phyloP scores from a whole-genome alignment of 2,888 invertebrate genomes.

The Coleophora flavipennella region DNA sequence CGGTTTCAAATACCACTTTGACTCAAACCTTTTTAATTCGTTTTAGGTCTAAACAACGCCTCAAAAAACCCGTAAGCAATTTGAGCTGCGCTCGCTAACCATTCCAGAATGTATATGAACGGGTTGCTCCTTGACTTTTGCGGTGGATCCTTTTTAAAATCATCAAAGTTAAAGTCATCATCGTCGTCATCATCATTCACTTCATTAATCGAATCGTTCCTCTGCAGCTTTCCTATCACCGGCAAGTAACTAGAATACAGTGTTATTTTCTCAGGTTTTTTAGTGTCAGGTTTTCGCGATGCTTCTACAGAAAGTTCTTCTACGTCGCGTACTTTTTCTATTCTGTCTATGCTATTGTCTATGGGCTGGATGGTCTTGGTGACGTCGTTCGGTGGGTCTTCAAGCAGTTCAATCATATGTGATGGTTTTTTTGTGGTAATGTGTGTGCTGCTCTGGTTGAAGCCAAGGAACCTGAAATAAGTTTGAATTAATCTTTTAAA shows the following conservation, averaged over 20 bases:
- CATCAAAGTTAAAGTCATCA: slow-evolving; percentile 30
- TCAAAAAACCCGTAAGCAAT: slow-evolving; percentile 44
- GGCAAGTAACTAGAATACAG: slow-evolving; percentile 45
- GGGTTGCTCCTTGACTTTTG: slow-evolving; percentile 36
- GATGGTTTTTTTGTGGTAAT: slow-evolving; percentile 27
- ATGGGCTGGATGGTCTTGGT: slow-evolving; percentile 28
- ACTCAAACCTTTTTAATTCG: slow-evolving; percentile 2
- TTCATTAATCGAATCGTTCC: slow-evolving; percentile 21
- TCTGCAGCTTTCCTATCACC: slow-evolving; percentile 16
- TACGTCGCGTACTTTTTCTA: slow-evolving; percentile 23
- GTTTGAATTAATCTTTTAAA: too few species aligned
- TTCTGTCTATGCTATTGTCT: slow-evolving; percentile 37
- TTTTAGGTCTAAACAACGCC: slow-evolving; percentile 29
- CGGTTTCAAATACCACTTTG: neutral
- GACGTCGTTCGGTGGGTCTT: slow-evolving; percentile 27
- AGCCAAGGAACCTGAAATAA: slow-evolving; percentile 46
- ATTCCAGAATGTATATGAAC: slow-evolving; percentile 39
- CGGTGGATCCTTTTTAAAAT: slow-evolving; percentile 24
- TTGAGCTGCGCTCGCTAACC: slow-evolving; percentile 45
- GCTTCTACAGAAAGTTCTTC: slow-evolving; percentile 49
- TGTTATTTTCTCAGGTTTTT: slow-evolving; percentile 55
- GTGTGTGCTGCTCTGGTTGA: slow-evolving; percentile 18
- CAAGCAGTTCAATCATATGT: slow-evolving; percentile 38
- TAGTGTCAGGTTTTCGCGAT: slow-evolving; percentile 27
- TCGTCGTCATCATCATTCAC: slow-evolving; percentile 17